Conservation (phyloP, 2,797 vertebrate species). For the Lacerta viridis region DNA sequence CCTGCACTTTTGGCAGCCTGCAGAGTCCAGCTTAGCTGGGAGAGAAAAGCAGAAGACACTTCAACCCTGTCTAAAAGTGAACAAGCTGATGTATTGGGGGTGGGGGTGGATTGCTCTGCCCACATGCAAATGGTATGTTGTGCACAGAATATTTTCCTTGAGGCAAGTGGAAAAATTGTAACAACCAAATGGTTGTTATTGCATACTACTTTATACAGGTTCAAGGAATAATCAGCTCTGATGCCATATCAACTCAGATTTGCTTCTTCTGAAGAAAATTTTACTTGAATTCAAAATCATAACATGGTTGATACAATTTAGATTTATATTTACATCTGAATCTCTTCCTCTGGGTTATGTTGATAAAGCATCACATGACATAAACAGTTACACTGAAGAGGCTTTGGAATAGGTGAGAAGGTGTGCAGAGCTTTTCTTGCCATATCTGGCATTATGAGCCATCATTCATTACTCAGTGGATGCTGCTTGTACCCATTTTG, state of each 20-base stretch:
- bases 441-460: not conserved
- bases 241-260: slow-evolving; percentile 1
- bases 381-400: slow-evolving; percentile 31
- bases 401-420: slow-evolving; percentile 67
- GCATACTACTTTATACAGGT: not conserved
- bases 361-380: slow-evolving; percentile 65
- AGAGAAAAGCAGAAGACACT: no score
- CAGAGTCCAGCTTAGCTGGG: no score
- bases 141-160: not conserved
- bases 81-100: no score
- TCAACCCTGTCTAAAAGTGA: no score
- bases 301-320: not conserved
- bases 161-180: slow-evolving; percentile 7
- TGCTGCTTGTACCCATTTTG: not conserved
- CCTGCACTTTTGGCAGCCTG: no score
- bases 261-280: not conserved
- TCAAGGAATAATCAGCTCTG: slow-evolving; percentile 17
- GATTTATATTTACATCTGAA: slow-evolving; percentile 33
- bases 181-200: not conserved
- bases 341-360: slow-evolving; percentile 26
- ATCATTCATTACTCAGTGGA: not conserved
- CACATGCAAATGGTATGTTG: not conserved
- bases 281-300: slow-evolving; percentile 27
- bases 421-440: not conserved
- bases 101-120: no score